These are phyloP conservation scores for Plemyria rubiginata DNA, from an alignment of 2,888 invertebrate genomes.

Conservation along the genomic window DNA sequence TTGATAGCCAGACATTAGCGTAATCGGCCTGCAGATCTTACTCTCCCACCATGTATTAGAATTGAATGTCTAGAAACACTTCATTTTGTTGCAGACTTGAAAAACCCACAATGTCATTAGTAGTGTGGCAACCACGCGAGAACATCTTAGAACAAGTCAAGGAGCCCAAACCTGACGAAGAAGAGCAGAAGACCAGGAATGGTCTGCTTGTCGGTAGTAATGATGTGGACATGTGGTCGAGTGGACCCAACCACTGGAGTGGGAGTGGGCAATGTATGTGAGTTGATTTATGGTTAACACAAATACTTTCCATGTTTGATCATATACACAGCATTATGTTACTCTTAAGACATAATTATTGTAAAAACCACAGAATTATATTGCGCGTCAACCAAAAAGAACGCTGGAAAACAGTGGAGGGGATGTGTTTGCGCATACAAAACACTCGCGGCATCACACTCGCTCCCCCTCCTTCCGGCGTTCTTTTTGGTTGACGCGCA, in stretches of 20 bases:
- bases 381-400: no score
- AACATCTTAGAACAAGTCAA: constrained; percentile 67
- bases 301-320: background rate
- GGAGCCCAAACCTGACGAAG: constrained; percentile 52
- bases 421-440: no score
- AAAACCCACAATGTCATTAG: constrained; percentile 91
- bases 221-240: constrained; percentile 74
- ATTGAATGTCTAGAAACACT: no score
- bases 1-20: no score
- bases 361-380: no score
- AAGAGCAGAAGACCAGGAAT: constrained; percentile 55
- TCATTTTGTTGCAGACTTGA: constrained; percentile 76
- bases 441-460: no score
- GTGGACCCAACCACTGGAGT: constrained; percentile 3
- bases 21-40: no score
- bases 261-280: constrained; percentile 2
- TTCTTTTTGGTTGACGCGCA: no score
- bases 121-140: constrained; percentile 92
- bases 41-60: no score
- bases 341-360: no score
- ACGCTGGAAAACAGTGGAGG: no score
- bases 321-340: background rate
- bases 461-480: no score
- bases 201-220: constrained; percentile 70
- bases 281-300: constrained; percentile 1